phyloP scores from a whole-genome alignment of 2,888 invertebrate species.

The Oxystoma pomonae region DNA sequence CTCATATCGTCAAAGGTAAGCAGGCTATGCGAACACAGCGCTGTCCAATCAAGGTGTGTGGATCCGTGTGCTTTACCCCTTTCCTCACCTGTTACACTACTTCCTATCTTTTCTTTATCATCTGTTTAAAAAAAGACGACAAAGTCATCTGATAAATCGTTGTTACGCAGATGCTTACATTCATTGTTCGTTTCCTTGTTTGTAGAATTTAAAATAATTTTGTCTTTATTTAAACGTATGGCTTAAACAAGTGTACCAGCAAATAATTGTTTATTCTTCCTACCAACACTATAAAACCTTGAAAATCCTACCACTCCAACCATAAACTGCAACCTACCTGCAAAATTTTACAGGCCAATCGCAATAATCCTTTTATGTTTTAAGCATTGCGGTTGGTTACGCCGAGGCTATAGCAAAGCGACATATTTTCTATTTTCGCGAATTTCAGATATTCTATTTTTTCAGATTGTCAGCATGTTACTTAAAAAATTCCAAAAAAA shows the following conservation, averaged over 20 bases:
- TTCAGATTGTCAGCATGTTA: too few species aligned
- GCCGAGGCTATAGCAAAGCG: neutral
- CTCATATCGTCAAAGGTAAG: conserved; percentile 77
- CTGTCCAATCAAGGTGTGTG: conserved; percentile 51
- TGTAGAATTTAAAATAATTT: too few species aligned
- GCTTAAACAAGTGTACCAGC: too few species aligned
- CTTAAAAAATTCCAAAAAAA: too few species aligned
- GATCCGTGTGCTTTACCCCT: conserved; percentile 38
- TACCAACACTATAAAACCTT: too few species aligned
- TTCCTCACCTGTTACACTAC: conserved; percentile 18
- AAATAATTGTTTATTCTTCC: too few species aligned
- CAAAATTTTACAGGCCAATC: neutral
- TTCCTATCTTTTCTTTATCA: neutral
- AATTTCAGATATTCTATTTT: too few species aligned
- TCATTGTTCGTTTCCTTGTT: too few species aligned
- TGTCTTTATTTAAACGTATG: too few species aligned
- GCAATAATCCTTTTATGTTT: neutral
- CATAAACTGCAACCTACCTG: neutral
- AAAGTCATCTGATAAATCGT: conserved; percentile 11
- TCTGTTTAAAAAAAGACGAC: too few species aligned
- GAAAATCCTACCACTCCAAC: too few species aligned
- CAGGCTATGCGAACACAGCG: conserved; percentile 51
- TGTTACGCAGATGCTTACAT: too few species aligned
- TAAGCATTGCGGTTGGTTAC: neutral
- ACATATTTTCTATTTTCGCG: neutral